Percentiles rank a stretch among this genome's conserved stretches.
phyloP scores from a whole-genome alignment of 2,797 vertebrate genomes.

The Ctenopoma kingsleyae region DNA sequence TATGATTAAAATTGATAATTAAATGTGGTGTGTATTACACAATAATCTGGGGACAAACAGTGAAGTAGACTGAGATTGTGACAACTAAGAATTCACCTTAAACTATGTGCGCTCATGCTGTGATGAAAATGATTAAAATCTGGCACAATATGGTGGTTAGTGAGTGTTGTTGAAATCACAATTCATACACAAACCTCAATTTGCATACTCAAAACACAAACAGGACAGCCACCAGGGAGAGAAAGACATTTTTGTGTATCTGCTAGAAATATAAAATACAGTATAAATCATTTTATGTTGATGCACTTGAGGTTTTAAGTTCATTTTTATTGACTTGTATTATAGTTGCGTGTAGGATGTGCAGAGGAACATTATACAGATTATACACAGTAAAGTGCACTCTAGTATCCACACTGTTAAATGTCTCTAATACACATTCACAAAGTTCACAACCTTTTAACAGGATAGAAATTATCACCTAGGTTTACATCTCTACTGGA shows the following conservation, averaged over 20 bases:
- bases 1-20: conserved; percentile 9
- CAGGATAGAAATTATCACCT: too few relatives aligned
- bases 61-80: neutral
- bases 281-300: neutral
- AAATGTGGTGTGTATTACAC: neutral
- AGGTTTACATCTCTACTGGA: too few relatives aligned
- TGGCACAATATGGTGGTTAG: conserved; percentile 2
- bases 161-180: neutral
- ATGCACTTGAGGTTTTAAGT: neutral
- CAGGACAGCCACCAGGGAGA: neutral
- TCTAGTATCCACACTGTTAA: too few relatives aligned
- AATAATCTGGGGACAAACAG: neutral
- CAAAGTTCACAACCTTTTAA: too few relatives aligned
- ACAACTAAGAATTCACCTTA: neutral
- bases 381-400: too few relatives aligned
- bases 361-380: neutral
- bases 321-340: conserved; percentile 10
- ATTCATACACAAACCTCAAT: neutral
- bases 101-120: conserved; percentile 21
- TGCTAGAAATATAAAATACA: neutral
- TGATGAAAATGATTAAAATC: conserved; percentile 22
- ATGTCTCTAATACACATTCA: too few relatives aligned
- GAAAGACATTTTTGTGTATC: neutral
- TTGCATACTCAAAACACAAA: conserved; percentile 3
- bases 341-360: conserved; percentile 10